Percentiles rank a stretch among this genome's conserved stretches.
phyloP scores from a whole-genome alignment of 2,888 invertebrate genomes.

The Papilio gigon region DNA sequence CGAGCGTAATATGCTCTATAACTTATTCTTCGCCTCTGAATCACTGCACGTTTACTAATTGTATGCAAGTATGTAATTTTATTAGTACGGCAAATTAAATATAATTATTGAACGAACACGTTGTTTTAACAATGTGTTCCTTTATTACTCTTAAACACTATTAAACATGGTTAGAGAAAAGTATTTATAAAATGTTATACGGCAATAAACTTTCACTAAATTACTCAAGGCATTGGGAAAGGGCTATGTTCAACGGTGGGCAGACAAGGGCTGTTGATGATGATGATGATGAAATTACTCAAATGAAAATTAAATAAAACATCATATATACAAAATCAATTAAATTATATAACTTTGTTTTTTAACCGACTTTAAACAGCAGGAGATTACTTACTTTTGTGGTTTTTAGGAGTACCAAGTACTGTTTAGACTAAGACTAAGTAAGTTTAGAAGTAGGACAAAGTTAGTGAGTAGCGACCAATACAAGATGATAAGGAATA shows the following conservation, averaged over 20 bases:
- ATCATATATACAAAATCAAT: too few relatives aligned
- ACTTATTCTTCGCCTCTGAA: slow-evolving; percentile 20
- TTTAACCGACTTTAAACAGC: too few relatives aligned
- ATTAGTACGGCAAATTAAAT: slow-evolving; percentile 2
- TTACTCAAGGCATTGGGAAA: too few relatives aligned
- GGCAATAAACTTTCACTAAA: neutral
- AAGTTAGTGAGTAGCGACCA: neutral
- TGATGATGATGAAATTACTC: too few relatives aligned
- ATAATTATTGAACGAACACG: slow-evolving; percentile 21
- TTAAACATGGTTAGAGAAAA: neutral
- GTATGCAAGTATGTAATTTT: slow-evolving; percentile 21
- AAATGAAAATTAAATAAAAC: too few relatives aligned
- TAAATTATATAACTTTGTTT: too few relatives aligned
- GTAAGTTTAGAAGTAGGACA: neutral
- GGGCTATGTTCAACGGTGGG: too few relatives aligned
- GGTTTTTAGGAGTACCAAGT: too few relatives aligned
- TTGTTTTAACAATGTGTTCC: slow-evolving; percentile 5
- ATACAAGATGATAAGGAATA: slow-evolving; percentile 2
- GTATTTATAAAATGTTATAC: neutral
- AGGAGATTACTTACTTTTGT: too few relatives aligned
- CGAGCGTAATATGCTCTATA: slow-evolving; percentile 1
- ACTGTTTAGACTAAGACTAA: too few relatives aligned
- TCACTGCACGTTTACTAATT: slow-evolving; percentile 20
- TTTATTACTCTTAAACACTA: neutral
- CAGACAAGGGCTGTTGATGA: too few relatives aligned